Evolutionary conservation across 2,797 vertebrate genomes (phyloP).

Genomic region (Sebastes itinus): DNA sequence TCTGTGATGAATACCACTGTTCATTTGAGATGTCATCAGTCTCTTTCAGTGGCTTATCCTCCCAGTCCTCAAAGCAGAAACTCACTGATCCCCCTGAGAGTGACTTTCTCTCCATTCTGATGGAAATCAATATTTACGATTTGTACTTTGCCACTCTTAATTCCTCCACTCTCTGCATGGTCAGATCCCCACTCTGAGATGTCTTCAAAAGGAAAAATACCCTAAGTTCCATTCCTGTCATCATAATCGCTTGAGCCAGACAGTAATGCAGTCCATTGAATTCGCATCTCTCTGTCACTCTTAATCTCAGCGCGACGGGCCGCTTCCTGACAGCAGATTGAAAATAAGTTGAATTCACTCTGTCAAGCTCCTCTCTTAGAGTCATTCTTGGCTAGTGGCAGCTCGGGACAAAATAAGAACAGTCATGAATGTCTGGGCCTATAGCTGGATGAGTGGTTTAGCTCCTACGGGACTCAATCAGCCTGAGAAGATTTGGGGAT

Average conservation of each 20-base stretch:
- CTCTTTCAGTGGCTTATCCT: constrained; percentile 43
- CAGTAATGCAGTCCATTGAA: constrained; percentile 41
- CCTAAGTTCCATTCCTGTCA: constrained; percentile 58
- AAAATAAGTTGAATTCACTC: constrained; percentile 56
- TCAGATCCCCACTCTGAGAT: constrained; percentile 22
- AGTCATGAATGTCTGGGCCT: constrained; percentile 12
- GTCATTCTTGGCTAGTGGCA: constrained; percentile 48
- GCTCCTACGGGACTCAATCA: constrained; percentile 14
- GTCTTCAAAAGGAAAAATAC: constrained; percentile 42
- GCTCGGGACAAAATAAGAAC: constrained; percentile 26
- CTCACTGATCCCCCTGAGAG: constrained; percentile 26
- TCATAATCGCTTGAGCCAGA: constrained; percentile 48
- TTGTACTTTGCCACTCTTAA: constrained; percentile 44
- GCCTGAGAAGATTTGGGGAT: constrained; percentile 2
- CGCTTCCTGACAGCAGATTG: constrained; percentile 55
- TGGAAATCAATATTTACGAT: constrained; percentile 55
- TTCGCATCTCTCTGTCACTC: constrained; percentile 55
- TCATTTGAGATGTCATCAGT: constrained; percentile 45
- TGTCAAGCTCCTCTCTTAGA: constrained; percentile 37
- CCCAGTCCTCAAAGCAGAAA: constrained; percentile 37
- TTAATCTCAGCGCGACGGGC: constrained; percentile 39
- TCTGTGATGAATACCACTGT: constrained; percentile 18
- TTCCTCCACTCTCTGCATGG: constrained; percentile 28
- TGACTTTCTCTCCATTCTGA: constrained; percentile 37
- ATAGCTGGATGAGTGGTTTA: constrained; percentile 6